phyloP scores from a whole-genome alignment of 2,797 vertebrate species.

The Florisuga fusca region DNA sequence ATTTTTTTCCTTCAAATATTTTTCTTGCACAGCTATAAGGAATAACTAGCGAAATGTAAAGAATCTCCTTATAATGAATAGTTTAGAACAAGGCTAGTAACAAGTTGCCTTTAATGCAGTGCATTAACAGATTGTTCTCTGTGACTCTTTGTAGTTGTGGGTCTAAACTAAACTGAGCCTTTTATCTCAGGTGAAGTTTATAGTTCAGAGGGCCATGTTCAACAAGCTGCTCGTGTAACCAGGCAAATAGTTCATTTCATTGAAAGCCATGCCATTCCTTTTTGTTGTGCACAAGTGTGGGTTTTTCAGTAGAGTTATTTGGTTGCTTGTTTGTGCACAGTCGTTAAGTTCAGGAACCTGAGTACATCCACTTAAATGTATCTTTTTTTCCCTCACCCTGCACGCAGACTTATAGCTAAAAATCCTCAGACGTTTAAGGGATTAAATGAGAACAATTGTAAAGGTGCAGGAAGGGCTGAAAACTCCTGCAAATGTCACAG shows the following conservation, averaged over 20 bases:
- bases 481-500: neutral
- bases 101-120: neutral
- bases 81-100: neutral
- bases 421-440: conserved; percentile 43
- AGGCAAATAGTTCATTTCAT: neutral
- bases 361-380: neutral
- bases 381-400: neutral
- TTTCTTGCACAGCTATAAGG: neutral
- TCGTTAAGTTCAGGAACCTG: neutral
- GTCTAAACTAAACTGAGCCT: neutral
- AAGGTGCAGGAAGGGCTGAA: neutral
- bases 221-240: neutral
- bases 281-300: neutral
- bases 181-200: neutral
- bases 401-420: conserved; percentile 11
- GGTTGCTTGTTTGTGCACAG: neutral
- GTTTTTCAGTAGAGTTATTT: neutral
- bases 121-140: neutral
- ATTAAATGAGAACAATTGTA: conserved; percentile 17
- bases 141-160: accelerated
- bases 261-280: neutral
- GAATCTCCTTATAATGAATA: neutral
- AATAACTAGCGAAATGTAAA: neutral
- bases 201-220: neutral
- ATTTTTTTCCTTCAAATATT: neutral